Conservation (phyloP, 2,888 invertebrate genomes). For the Rhingia campestris region DNA sequence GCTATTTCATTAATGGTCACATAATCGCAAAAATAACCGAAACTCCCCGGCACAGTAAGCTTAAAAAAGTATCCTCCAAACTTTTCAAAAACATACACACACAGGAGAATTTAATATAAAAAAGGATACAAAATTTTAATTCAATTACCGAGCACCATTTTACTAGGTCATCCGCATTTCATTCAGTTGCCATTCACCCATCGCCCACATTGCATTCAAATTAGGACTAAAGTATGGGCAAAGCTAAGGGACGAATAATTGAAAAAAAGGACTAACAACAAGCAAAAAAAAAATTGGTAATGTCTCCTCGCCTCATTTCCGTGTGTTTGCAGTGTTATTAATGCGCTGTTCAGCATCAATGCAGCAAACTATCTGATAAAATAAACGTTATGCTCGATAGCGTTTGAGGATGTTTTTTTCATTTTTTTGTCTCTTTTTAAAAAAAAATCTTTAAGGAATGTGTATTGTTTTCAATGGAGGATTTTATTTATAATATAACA, state of each 20-base stretch:
- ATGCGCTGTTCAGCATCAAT: slow-evolving; percentile 58
- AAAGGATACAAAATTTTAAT: slow-evolving; percentile 54
- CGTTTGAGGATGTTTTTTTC: slow-evolving; percentile 3
- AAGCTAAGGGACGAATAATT: slow-evolving; percentile 50
- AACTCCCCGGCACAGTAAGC: slow-evolving; percentile 5
- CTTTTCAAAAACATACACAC: slow-evolving; percentile 3
- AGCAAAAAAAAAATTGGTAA: not conserved
- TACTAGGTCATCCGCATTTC: slow-evolving; percentile 69
- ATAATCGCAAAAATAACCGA: slow-evolving; percentile 50
- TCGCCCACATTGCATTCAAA: slow-evolving; percentile 58
- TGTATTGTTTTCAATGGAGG: not conserved
- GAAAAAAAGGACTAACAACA: slow-evolving; percentile 5
- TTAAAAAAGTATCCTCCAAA: slow-evolving; percentile 25
- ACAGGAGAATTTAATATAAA: not conserved
- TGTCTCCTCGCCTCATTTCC: slow-evolving; percentile 40
- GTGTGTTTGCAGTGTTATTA: slow-evolving; percentile 50
- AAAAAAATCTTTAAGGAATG: not conserved
- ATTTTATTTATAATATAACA: not conserved
- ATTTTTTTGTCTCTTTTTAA: not conserved
- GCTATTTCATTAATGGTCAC: slow-evolving; percentile 68
- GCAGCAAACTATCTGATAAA: slow-evolving; percentile 60
- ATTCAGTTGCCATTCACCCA: slow-evolving; percentile 53
- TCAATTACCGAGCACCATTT: slow-evolving; percentile 66
- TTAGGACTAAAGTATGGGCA: slow-evolving; percentile 34
- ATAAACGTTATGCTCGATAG: slow-evolving; percentile 53